These are phyloP conservation scores for Harpegnathos saltator DNA, from an alignment of 1,140 invertebrate species.

Conservation along the genomic window DNA sequence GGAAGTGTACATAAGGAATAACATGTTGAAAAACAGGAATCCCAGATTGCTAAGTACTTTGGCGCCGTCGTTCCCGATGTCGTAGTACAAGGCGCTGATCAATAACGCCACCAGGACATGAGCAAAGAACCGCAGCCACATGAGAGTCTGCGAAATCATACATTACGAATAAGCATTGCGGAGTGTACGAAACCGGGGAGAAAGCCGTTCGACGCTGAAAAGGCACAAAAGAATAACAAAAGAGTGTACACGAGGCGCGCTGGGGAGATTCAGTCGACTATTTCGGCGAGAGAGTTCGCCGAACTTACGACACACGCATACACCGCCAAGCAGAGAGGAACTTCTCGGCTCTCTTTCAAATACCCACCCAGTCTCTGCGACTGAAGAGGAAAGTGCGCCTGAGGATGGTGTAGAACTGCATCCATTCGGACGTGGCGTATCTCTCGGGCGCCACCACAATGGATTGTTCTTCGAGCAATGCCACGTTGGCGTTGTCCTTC, in stretches of 20 bases:
- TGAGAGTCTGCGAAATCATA: conserved; percentile 92
- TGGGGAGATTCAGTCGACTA: too few species aligned
- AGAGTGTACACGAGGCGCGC: too few species aligned
- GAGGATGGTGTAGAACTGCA: conserved; percentile 93
- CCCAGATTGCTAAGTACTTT: conserved; percentile 98
- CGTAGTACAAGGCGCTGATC: conserved; percentile 96
- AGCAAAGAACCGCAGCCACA: conserved; percentile 96
- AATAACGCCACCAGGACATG: conserved; percentile 96
- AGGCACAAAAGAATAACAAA: too few species aligned
- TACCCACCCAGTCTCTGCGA: conserved; percentile 92
- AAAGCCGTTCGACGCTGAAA: too few species aligned
- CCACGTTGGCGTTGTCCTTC: conserved; percentile 89
- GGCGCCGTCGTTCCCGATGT: conserved; percentile 96
- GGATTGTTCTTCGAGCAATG: conserved; percentile 88
- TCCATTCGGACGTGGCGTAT: conserved; percentile 91
- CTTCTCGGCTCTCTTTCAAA: neutral
- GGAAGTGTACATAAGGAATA: conserved; percentile 99
- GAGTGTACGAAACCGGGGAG: neutral
- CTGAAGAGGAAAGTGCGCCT: conserved; percentile 93
- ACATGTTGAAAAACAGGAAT: conserved; percentile 98
- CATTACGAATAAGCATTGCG: neutral
- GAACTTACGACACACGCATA: neutral
- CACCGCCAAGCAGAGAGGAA: neutral
- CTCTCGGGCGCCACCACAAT: conserved; percentile 88
- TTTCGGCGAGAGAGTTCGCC: too few species aligned